phyloP scores from a whole-genome alignment of 2,888 invertebrate species.

The Xestia c-nigrum region DNA sequence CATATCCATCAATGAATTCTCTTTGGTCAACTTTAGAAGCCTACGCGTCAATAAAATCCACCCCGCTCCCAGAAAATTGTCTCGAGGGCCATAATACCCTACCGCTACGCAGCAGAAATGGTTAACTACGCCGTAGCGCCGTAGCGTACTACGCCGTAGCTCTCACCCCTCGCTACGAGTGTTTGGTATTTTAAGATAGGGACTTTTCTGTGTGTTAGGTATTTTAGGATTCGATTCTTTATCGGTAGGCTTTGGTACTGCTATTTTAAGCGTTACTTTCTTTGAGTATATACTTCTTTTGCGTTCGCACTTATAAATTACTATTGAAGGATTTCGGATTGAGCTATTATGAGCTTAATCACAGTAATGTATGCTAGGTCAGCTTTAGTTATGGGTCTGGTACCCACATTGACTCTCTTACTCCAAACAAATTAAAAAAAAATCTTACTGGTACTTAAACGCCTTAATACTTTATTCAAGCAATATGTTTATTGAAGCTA shows the following conservation, averaged over 20 bases:
- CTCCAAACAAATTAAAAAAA: background rate
- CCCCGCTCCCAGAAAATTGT: constrained; percentile 8
- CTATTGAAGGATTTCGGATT: background rate
- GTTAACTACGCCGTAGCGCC: constrained; percentile 32
- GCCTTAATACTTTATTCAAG: background rate
- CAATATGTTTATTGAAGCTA: background rate
- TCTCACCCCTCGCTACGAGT: constrained; percentile 9
- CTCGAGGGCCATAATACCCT: constrained; percentile 19
- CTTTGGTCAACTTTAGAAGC: constrained; percentile 11
- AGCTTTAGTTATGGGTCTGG: background rate
- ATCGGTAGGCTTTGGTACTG: background rate
- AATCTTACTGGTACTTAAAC: background rate
- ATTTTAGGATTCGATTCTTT: constrained; percentile 12
- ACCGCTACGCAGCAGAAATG: constrained; percentile 23
- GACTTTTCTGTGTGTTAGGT: constrained; percentile 8
- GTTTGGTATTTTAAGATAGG: constrained; percentile 29
- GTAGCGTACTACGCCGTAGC: constrained; percentile 45
- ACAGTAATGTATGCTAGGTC: background rate
- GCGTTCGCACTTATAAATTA: background rate
- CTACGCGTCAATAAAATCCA: constrained; percentile 20
- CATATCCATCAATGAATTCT: constrained; percentile 33
- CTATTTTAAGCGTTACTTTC: constrained; percentile 18
- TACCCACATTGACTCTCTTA: background rate
- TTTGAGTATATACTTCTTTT: background rate
- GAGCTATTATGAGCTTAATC: background rate